A percentile compares a stretch with the other conserved stretches of the same genome.
phyloP scores from a whole-genome alignment of 1,140 invertebrate genomes.

The Caenorhabditis inopinata region DNA sequence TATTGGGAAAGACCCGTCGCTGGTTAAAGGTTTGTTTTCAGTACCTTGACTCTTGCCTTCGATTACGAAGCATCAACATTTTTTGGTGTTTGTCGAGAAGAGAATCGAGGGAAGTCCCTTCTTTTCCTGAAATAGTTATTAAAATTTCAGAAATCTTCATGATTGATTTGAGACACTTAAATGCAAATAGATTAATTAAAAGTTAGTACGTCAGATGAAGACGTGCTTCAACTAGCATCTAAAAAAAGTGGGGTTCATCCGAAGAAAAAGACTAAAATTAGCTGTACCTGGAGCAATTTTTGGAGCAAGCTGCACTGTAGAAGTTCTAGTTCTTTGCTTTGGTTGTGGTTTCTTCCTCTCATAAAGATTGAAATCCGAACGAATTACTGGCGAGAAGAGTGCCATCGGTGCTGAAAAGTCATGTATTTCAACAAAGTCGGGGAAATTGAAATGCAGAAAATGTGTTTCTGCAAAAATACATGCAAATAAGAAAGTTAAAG shows the following conservation, averaged over 20 bases:
- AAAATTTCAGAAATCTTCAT: too few species aligned
- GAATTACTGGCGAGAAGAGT: slow-evolving; percentile 11
- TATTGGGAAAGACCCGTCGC: neutral
- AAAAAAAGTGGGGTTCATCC: too few species aligned
- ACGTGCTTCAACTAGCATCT: too few species aligned
- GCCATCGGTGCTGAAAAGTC: slow-evolving; percentile 29
- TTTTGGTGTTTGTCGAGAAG: slow-evolving; percentile 17
- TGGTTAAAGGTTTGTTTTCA: neutral
- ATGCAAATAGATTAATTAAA: too few species aligned
- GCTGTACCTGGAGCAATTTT: neutral
- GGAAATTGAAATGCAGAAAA: neutral
- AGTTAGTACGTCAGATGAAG: too few species aligned
- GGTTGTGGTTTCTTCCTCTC: slow-evolving; percentile 5
- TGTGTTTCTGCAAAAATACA: neutral
- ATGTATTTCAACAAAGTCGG: neutral
- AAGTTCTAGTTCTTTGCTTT: neutral
- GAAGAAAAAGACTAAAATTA: neutral
- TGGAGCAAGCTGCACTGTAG: neutral
- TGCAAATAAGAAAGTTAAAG: neutral
- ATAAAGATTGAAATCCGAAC: slow-evolving; percentile 21
- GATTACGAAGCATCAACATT: slow-evolving; percentile 9
- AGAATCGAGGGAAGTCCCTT: slow-evolving; percentile 5
- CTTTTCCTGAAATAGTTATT: slow-evolving; percentile 21
- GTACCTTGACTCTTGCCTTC: slow-evolving; percentile 18
- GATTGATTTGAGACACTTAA: too few species aligned